Evolutionary conservation across 1,140 invertebrate genomes (phyloP), one percentile per base, ranked within the genome.

Genomic region (Rhysida immarginata): DNA sequence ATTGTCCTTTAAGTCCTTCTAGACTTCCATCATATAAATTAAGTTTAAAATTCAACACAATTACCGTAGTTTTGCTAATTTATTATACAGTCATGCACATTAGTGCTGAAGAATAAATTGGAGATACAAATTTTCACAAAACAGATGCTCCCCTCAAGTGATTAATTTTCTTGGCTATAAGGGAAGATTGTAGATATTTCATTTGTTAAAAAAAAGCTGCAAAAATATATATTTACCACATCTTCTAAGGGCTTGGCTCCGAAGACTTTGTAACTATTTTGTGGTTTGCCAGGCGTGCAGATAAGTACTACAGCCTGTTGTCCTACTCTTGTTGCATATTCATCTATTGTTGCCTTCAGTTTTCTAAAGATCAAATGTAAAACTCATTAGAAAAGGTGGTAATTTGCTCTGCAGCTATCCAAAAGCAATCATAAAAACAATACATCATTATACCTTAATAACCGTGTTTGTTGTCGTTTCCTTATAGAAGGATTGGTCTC

Each of bases 401-500:
- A 13, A 5, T 52, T 49, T 49, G n/a, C 13, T 13, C 11, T 54
- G 21, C 25, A 13, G 20, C 18, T 14, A 20, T 45, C 11, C 16
- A n/a, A 20, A 54, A 50, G 18, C 16, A 20, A 26, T 50, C 11
- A n/a, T 11, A 18, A 23, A 11, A 8, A 53, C 18, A 8, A 54
- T 16, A 51, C 53, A 54, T 8, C 24, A 20, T 24, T 21, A 18
- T 70, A 91, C 87, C 77, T 84, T 45, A 96, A 73, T 59, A 97
- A 74, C 64, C 94, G 79, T 66, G 96, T 97, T 72, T 96, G 92
- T 73, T 96, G 94, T 57, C 94, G 74, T 73, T 96, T 96, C 60
- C 93, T 76, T 53, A 96, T 91, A 42, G 92, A 96, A 3, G 94
- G 93, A 78, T 97, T 96, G 52, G 93, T 96, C 75, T 97, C 93